Conservation (phyloP, 2,113 vertebrate genomes). For the Beaufortia kweichowensis region DNA sequence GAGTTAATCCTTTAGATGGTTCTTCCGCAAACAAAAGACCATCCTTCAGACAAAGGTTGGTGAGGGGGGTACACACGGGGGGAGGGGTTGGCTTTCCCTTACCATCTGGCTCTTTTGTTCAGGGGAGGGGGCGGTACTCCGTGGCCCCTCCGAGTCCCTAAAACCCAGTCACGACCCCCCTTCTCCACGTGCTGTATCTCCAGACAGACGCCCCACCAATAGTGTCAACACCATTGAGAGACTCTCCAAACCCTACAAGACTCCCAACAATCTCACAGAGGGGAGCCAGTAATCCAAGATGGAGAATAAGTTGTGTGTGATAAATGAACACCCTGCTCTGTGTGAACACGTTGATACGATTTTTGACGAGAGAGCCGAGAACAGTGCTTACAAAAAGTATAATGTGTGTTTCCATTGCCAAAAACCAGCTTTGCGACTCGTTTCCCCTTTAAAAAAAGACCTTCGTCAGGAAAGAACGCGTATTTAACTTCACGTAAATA, state of each 20-base stretch:
- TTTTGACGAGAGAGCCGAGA: constrained; percentile 11
- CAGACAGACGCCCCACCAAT: constrained; percentile 68
- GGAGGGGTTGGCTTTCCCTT: constrained; percentile 71
- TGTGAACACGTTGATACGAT: constrained; percentile 5
- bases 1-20: constrained; percentile 78
- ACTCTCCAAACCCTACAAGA: constrained; percentile 8
- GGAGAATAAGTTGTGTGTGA: constrained; percentile 28
- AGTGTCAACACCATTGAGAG: constrained; percentile 55
- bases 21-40: constrained; percentile 78
- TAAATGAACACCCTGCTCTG: constrained; percentile 8
- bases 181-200: constrained; percentile 68
- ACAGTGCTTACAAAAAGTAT: not conserved
- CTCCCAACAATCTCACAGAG: constrained; percentile 28
- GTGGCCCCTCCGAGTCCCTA: constrained; percentile 41
- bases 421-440: not conserved
- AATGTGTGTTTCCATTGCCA: not conserved
- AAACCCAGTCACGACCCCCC: constrained; percentile 55
- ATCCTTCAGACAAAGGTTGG: constrained; percentile 78
- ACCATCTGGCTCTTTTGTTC: constrained; percentile 82
- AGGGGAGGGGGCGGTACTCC: constrained; percentile 56
- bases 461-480: not conserved
- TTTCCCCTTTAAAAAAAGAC: not conserved
- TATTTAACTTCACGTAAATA: not conserved
- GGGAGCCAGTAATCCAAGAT: constrained; percentile 32
- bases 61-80: constrained; percentile 57